phyloP scores from a whole-genome alignment of 2,113 vertebrate genomes.

The Zapus hudsonius region DNA sequence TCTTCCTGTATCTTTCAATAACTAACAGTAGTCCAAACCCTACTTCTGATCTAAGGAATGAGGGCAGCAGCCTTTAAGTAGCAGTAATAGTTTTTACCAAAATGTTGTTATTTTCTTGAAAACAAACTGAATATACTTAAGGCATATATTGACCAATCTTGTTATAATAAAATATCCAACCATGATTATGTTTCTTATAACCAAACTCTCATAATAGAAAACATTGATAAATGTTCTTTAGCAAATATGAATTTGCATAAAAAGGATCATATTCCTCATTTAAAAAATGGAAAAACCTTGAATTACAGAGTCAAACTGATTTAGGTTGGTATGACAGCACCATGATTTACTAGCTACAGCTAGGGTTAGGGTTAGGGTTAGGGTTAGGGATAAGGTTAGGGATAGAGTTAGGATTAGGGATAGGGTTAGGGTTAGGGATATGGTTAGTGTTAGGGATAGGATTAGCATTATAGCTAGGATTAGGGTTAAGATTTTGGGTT shows the following conservation, averaged over 20 bases:
- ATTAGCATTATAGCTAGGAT: too few relatives aligned
- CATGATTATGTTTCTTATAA: conserved; percentile 4
- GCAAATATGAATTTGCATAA: neutral
- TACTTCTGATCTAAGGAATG: neutral
- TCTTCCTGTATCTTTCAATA: neutral
- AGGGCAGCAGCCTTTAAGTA: neutral
- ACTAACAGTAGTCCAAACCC: too few relatives aligned
- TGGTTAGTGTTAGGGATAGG: too few relatives aligned
- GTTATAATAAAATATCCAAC: neutral
- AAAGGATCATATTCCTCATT: neutral
- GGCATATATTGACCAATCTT: neutral
- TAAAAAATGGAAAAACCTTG: neutral
- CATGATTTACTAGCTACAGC: neutral
- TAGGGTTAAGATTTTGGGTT: too few relatives aligned
- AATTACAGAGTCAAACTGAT: neutral
- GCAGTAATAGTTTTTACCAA: neutral
- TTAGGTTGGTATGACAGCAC: neutral
- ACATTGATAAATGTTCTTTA: neutral
- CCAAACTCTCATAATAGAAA: neutral
- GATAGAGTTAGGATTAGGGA: too few relatives aligned
- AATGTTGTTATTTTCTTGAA: neutral
- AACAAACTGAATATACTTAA: neutral
- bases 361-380: too few relatives aligned
- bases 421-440: too few relatives aligned
- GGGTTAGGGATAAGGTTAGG: too few relatives aligned